Conservation (phyloP, 2,113 vertebrate species). For the Balaeniceps rex region DNA sequence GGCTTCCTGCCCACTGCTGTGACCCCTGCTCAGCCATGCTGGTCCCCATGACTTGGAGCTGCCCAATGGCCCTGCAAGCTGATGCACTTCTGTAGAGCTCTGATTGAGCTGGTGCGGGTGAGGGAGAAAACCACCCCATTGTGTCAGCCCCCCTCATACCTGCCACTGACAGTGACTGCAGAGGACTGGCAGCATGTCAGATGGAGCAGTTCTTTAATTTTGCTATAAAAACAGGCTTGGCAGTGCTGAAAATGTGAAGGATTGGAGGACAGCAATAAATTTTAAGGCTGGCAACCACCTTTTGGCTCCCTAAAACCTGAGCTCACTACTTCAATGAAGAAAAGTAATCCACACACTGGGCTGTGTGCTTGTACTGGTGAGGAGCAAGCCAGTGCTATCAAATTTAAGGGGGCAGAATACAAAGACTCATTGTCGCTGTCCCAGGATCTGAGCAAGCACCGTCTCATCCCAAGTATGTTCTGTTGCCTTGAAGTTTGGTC, state of each 20-base stretch:
- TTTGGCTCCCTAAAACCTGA: neutral
- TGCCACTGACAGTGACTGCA: neutral
- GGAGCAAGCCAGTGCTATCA: neutral
- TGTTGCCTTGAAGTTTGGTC: neutral
- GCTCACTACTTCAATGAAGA: neutral
- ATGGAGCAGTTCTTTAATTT: neutral
- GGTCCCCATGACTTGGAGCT: neutral
- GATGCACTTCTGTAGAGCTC: neutral
- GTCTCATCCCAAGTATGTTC: neutral
- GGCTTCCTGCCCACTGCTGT: neutral
- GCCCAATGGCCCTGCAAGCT: neutral
- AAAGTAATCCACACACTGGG: neutral
- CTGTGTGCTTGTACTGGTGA: neutral
- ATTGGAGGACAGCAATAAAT: neutral
- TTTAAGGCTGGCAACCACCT: neutral
- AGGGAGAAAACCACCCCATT: neutral
- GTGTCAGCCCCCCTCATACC: neutral
- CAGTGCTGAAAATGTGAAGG: neutral
- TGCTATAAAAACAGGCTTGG: neutral
- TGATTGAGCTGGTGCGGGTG: rapidly evolving
- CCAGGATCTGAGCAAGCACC: neutral
- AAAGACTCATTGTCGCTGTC: neutral
- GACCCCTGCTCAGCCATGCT: neutral
- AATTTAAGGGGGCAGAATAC: neutral
- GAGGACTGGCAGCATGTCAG: neutral